Conservation (phyloP, 2,888 invertebrate species). For the Polyommatus iphigenia region DNA sequence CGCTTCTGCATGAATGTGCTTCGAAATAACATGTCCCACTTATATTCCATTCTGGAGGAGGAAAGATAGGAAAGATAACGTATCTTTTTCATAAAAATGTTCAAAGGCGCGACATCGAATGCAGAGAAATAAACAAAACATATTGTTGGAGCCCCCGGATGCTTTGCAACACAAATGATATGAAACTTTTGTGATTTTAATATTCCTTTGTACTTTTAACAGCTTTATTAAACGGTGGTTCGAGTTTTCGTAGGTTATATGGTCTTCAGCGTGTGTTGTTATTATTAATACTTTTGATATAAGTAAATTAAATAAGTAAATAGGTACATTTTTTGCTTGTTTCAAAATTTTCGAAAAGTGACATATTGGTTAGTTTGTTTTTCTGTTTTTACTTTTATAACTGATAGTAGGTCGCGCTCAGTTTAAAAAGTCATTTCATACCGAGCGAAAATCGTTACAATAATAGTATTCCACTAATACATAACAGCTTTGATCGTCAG, state of each 20-base stretch:
- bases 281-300: background rate
- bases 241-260: background rate
- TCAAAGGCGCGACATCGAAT: conserved; percentile 29
- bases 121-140: conserved; percentile 28
- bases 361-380: too few species aligned
- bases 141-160: conserved; percentile 25
- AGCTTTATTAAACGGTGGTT: conserved; percentile 10
- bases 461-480: too few species aligned
- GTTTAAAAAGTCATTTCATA: too few species aligned
- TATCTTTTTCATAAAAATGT: conserved; percentile 33
- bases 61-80: conserved; percentile 31
- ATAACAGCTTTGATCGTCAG: too few species aligned
- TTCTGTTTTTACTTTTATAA: too few species aligned
- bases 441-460: too few species aligned
- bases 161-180: conserved; percentile 27
- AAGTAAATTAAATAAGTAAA: too few species aligned
- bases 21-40: conserved; percentile 20
- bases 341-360: too few species aligned
- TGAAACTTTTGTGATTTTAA: conserved; percentile 27
- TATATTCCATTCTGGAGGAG: conserved; percentile 10
- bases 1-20: conserved; percentile 5
- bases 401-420: too few species aligned
- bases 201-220: conserved; percentile 29
- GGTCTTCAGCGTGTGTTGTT: background rate
- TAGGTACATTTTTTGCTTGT: too few species aligned